Percentiles rank a stretch among this genome's conserved stretches.
These are phyloP conservation scores for Sphaerodactylus townsendi DNA, from an alignment of 2,113 vertebrate species.

Conservation along the genomic window DNA sequence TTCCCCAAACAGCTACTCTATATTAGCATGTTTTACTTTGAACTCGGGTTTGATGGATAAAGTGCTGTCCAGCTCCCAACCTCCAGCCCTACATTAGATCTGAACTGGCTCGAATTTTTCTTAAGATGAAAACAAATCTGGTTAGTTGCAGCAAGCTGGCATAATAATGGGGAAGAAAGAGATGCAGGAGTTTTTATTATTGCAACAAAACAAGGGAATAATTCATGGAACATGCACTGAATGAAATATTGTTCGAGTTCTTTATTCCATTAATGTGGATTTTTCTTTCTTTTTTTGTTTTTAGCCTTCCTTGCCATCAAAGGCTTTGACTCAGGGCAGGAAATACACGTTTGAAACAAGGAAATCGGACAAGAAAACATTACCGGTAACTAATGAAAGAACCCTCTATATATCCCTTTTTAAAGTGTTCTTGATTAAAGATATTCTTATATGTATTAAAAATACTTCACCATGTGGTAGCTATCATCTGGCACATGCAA, in stretches of 20 bases:
- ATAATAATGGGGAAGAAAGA: background rate
- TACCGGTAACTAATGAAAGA: background rate
- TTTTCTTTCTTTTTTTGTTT: background rate
- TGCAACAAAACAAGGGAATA: constrained; percentile 6
- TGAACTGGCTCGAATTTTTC: constrained; percentile 12
- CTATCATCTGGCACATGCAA: background rate
- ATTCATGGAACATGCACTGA: background rate
- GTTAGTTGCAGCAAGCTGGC: background rate
- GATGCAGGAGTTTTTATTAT: constrained; percentile 15
- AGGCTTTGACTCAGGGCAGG: background rate
- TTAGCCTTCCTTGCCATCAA: background rate
- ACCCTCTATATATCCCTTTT: background rate
- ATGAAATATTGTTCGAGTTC: background rate
- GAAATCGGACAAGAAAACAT: background rate
- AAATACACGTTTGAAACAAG: background rate
- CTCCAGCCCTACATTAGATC: background rate
- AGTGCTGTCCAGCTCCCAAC: constrained; percentile 7
- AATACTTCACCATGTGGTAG: background rate
- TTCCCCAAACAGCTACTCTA: constrained; percentile 22
- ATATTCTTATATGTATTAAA: too few relatives aligned
- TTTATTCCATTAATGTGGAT: background rate
- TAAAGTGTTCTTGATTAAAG: background rate
- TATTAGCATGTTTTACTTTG: constrained; percentile 35
- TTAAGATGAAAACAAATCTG: constrained; percentile 22
- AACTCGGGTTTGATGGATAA: constrained; percentile 39